Evolutionary conservation across 2,113 vertebrate species (phyloP).

Genomic region (Anoplopoma fimbria): DNA sequence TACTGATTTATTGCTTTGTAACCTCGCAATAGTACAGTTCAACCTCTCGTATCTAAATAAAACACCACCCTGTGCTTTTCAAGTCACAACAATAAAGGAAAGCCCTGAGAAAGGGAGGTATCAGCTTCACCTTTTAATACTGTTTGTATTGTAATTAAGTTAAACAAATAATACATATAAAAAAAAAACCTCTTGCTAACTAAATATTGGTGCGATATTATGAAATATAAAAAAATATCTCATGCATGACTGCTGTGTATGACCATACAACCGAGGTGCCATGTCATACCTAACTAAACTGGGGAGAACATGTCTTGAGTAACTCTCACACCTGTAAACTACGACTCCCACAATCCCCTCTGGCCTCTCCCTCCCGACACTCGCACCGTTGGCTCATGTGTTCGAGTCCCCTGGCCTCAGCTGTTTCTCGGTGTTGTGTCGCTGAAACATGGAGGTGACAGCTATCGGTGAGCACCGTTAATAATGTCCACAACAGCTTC

Average conservation of each 20-base stretch:
- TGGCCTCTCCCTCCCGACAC: background rate
- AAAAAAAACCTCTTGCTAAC: background rate
- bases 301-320: no score
- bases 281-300: no score
- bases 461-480: constrained; percentile 68
- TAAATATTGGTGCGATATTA: background rate
- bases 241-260: background rate
- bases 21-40: no score
- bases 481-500: no score
- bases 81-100: no score
- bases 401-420: no score
- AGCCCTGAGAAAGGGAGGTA: no score
- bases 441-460: constrained; percentile 65
- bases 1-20: background rate
- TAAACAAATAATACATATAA: background rate
- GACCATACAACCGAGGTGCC: no score
- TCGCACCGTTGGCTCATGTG: background rate
- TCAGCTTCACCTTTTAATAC: background rate
- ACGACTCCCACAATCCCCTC: constrained; percentile 54
- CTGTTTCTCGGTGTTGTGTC: background rate
- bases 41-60: no score
- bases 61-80: no score
- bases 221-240: background rate
- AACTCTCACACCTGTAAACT: constrained; percentile 17
- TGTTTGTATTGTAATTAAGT: background rate